Conservation (phyloP, 2,888 invertebrate genomes). For the Polymixis flavicincta region DNA sequence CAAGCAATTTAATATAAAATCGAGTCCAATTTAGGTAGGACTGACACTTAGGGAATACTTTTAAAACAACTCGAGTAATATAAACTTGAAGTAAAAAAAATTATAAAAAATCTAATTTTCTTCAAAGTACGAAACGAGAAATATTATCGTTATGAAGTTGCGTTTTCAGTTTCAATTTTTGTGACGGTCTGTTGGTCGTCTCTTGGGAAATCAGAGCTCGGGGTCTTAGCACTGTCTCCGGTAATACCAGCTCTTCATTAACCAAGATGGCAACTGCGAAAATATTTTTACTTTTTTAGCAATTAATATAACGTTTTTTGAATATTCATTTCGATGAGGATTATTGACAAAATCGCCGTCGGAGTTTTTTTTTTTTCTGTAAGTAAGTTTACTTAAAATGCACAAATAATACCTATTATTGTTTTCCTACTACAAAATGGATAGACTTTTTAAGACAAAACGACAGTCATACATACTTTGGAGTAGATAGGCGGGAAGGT, state of each 20-base stretch:
- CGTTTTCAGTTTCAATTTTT: slow-evolving; percentile 72
- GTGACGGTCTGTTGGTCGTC: slow-evolving; percentile 68
- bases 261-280: slow-evolving; percentile 42
- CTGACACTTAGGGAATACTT: slow-evolving; percentile 57
- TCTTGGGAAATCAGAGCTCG: slow-evolving; percentile 73
- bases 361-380: not conserved
- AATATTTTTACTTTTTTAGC: slow-evolving; percentile 27
- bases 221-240: slow-evolving; percentile 64
- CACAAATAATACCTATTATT: too few species aligned
- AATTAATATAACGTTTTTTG: slow-evolving; percentile 28
- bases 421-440: too few species aligned
- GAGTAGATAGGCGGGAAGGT: too few species aligned
- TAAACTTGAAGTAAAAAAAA: slow-evolving; percentile 54
- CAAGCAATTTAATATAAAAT: slow-evolving; percentile 45
- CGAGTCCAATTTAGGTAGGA: slow-evolving; percentile 33
- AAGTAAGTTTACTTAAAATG: too few species aligned
- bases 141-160: slow-evolving; percentile 68
- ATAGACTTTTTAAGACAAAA: too few species aligned
- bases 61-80: slow-evolving; percentile 52
- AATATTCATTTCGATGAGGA: not conserved
- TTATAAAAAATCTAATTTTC: slow-evolving; percentile 58
- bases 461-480: too few species aligned
- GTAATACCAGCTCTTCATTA: slow-evolving; percentile 69
- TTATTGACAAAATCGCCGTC: not conserved
- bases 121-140: slow-evolving; percentile 59